Evolutionary conservation across 2,113 vertebrate species (phyloP).

Genomic region (Labeo rohita): DNA sequence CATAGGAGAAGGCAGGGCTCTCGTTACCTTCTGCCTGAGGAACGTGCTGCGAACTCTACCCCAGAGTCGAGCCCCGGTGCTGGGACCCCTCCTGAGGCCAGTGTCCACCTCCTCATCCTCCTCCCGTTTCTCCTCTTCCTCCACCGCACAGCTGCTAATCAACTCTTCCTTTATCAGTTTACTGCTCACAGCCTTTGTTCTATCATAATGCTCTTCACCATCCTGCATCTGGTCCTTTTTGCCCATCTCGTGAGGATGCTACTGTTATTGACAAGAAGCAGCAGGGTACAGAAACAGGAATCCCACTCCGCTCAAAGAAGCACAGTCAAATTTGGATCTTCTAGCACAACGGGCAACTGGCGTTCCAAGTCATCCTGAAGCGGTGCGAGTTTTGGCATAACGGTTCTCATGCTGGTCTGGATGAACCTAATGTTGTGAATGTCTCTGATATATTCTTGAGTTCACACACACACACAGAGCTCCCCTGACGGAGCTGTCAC

Average conservation of each 20-base stretch:
- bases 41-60: constrained; percentile 69
- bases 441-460: constrained; percentile 28
- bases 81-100: constrained; percentile 51
- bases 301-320: background rate
- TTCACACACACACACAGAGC: constrained; percentile 10
- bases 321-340: background rate
- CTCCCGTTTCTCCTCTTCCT: constrained; percentile 46
- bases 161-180: constrained; percentile 59
- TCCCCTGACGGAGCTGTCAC: constrained; percentile 61
- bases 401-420: background rate
- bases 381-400: background rate
- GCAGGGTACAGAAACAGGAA: background rate
- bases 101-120: constrained; percentile 55
- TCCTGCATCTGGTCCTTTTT: background rate
- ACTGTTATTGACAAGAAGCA: background rate
- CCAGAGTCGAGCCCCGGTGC: constrained; percentile 70
- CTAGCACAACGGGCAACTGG: background rate
- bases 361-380: background rate
- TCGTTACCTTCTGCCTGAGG: constrained; percentile 72
- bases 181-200: background rate
- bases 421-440: constrained; percentile 7
- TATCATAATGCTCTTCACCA: background rate
- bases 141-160: constrained; percentile 12
- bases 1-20: background rate
- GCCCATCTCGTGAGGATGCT: background rate